These are phyloP conservation scores for Drosophila sucinea DNA, from an alignment of 1,140 invertebrate genomes.

Conservation along the genomic window DNA sequence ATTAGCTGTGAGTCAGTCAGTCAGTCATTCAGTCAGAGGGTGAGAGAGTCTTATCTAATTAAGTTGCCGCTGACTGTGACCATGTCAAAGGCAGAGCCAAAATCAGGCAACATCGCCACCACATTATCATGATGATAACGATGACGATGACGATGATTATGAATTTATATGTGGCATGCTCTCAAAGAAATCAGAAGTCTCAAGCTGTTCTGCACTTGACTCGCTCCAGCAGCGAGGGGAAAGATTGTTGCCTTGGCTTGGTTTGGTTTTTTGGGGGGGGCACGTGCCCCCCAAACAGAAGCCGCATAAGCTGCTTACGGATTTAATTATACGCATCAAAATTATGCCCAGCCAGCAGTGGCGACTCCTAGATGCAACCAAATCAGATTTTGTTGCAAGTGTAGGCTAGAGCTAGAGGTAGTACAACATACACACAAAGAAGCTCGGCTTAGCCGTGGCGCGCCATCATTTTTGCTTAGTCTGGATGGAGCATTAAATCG, in stretches of 20 bases:
- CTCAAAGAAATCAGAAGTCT: slow-evolving; percentile 24
- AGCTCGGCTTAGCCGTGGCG: no score
- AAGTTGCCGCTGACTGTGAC: slow-evolving; percentile 29
- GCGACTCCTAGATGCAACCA: neutral
- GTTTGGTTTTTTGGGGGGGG: neutral
- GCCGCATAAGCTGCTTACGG: slow-evolving; percentile 51
- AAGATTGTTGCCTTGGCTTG: neutral
- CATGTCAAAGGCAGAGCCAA: slow-evolving; percentile 5
- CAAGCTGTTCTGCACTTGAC: slow-evolving; percentile 8
- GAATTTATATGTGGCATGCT: neutral
- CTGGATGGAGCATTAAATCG: slow-evolving; percentile 34
- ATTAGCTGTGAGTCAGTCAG: slow-evolving; percentile 40
- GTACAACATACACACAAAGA: neutral
- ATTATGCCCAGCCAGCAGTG: slow-evolving; percentile 17
- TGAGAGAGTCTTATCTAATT: slow-evolving; percentile 36
- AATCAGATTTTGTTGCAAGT: slow-evolving; percentile 10
- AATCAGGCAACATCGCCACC: neutral
- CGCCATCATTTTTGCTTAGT: slow-evolving; percentile 10
- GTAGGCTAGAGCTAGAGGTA: neutral
- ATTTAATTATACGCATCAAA: slow-evolving; percentile 45
- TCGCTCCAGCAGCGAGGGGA: neutral
- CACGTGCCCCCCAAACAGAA: slow-evolving; percentile 19
- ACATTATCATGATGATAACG: neutral
- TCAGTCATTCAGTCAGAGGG: neutral
- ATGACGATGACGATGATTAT: neutral